These are phyloP conservation scores for Vanessa tameamea DNA, from an alignment of 1,140 invertebrate genomes.

Conservation along the genomic window DNA sequence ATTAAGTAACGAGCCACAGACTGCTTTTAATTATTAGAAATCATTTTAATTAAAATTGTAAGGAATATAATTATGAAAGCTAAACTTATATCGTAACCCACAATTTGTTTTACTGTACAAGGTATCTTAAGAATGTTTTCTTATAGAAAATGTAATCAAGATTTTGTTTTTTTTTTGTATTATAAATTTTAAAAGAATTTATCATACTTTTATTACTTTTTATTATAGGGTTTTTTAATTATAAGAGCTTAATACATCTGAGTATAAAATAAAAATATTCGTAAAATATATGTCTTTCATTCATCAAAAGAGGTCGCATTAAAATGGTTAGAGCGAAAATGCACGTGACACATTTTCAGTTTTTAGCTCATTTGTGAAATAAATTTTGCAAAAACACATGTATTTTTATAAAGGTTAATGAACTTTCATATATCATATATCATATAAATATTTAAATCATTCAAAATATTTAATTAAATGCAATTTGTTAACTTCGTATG, in stretches of 20 bases:
- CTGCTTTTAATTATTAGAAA: background rate
- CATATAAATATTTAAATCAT: no score
- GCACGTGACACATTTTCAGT: constrained; percentile 15
- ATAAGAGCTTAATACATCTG: background rate
- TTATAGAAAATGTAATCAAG: no score
- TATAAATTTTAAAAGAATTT: no score
- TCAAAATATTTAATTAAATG: no score
- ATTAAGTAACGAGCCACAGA: background rate
- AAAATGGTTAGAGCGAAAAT: constrained; percentile 14
- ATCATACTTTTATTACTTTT: no score
- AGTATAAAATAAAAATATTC: background rate
- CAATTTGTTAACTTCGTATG: no score
- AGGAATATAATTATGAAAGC: background rate
- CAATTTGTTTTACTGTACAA: no score
- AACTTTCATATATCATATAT: no score
- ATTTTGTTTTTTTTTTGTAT: no score
- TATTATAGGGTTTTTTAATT: no score
- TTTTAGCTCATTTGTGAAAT: constrained; percentile 4
- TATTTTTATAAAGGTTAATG: background rate
- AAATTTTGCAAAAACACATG: background rate
- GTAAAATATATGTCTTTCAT: constrained; percentile 9
- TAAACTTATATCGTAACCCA: no score
- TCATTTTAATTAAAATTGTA: background rate
- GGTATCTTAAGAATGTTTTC: background rate
- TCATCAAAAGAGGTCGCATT: constrained; percentile 18